Conservation (phyloP, 2,888 invertebrate genomes). For the Omphaloscelis lunosa region DNA sequence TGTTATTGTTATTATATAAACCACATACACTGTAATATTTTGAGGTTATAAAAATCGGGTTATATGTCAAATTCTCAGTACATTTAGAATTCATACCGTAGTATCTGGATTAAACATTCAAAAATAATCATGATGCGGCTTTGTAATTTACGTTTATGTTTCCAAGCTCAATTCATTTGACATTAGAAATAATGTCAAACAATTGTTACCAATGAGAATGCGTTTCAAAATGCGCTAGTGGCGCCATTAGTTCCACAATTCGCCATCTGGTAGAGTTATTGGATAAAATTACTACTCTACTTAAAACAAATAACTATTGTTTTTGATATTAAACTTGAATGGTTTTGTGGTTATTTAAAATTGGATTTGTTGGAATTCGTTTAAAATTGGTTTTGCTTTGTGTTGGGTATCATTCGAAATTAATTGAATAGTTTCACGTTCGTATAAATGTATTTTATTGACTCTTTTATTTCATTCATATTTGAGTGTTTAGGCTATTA, state of each 20-base stretch:
- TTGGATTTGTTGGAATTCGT: conserved; percentile 23
- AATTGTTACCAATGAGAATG: conserved; percentile 27
- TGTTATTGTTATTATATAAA: too few species aligned
- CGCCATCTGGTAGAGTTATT: conserved; percentile 22
- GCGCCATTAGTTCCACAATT: conserved; percentile 31
- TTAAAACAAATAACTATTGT: conserved; percentile 22
- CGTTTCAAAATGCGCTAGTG: conserved; percentile 14
- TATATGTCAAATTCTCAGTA: background rate
- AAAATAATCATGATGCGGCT: background rate
- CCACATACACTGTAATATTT: too few species aligned
- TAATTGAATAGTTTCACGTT: background rate
- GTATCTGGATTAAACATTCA: background rate
- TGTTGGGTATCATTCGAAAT: background rate
- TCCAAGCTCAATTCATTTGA: conserved; percentile 20
- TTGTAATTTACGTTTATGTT: background rate
- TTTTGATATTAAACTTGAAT: conserved; percentile 27
- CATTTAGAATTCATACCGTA: conserved; percentile 1
- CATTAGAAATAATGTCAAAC: conserved; percentile 20
- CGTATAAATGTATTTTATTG: background rate
- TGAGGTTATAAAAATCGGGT: too few species aligned
- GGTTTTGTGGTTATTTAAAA: conserved; percentile 26
- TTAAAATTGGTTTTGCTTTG: conserved; percentile 13
- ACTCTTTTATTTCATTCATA: conserved; percentile 6
- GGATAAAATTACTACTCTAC: conserved; percentile 4
- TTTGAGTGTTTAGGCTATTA: background rate